A percentile compares a stretch with the other conserved stretches of the same genome.
phyloP scores from a whole-genome alignment of 2,113 vertebrate genomes.

The Ptilonorhynchus violaceus region DNA sequence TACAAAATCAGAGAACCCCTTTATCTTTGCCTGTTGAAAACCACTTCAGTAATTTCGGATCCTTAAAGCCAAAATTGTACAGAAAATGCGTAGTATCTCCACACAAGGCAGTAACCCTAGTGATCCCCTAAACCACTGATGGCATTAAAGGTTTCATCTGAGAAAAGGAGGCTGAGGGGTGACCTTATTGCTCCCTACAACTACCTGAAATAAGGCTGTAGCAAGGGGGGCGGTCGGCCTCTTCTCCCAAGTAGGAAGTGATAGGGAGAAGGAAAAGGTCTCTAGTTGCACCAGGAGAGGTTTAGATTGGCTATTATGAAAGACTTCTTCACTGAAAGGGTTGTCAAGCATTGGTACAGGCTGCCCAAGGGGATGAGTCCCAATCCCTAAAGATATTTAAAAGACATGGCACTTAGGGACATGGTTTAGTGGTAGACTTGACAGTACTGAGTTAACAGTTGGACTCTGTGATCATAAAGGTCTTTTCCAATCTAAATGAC shows the following conservation, averaged over 20 bases:
- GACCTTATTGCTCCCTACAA: background rate
- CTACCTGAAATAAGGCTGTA: background rate
- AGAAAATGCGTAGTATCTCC: background rate
- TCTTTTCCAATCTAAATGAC: background rate
- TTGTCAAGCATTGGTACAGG: background rate
- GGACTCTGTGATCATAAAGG: background rate
- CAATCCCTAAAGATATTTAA: background rate
- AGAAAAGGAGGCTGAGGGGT: background rate
- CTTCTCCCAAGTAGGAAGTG: background rate
- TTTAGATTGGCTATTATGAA: background rate
- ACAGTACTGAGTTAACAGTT: background rate
- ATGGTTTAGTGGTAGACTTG: background rate
- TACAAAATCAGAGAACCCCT: background rate
- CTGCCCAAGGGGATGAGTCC: background rate
- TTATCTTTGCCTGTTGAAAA: background rate
- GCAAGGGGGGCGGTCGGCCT: fast-evolving
- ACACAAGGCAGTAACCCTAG: background rate
- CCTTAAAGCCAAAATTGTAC: background rate
- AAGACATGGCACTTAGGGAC: background rate
- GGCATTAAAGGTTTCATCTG: background rate
- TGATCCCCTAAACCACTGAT: background rate
- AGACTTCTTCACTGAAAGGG: background rate
- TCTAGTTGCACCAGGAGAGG: background rate
- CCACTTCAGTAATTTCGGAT: background rate
- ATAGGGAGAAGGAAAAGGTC: background rate